Base-by-base conservation (phyloP, 2,113 vertebrate species). In the Abramis brama region DNA sequence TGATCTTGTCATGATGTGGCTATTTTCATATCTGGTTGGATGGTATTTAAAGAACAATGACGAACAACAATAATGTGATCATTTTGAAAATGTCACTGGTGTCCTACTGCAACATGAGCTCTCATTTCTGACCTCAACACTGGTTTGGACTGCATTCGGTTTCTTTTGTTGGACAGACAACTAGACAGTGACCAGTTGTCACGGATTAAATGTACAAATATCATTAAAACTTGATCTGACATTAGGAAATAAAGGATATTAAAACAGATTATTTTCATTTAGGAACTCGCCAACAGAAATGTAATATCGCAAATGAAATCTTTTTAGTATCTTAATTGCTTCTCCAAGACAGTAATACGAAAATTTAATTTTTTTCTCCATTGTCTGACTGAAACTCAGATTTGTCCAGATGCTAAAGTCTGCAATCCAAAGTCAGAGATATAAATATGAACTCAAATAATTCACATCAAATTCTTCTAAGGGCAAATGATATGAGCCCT, bases 71-170 rank as follows among this genome's bases (percentile, higher is more conserved):
- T 50, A 76, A 50, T 50, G 43, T n/a, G 70, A 73, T 76, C 73
- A 76, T 76, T 76, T 50, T 27, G 45, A 52, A 76, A 76, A 76
- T 7, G 73, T 76, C 3, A 76, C 43, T 75, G 71, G 39, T 75
- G 5, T 5, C n/a, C 12, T 75, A 27, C 39, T 25, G 43, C 43
- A 75, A 75, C 39, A 47, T 25, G 43, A 50, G 73, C 73, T 50
- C 13, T 76, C n/a, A 5, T n/a, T 43, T 73, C 10, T 73, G 10
- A 73, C 9, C 30, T 70, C 19, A 21, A 36, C 19, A 5, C 68
- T 43, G 68, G 68, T 23, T 12, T 23, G 9, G 21, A n/a, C 66
- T 36, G 30, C 30, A 19, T 70, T 19, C 15, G 7, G 17, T 36
- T 19, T 70, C 30, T 21, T 36, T 39, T 25, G 27, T 19, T 19